These are phyloP conservation scores for Halocynthia roretzi DNA, from an alignment of 23 tunicate species.

Conservation along the genomic window DNA sequence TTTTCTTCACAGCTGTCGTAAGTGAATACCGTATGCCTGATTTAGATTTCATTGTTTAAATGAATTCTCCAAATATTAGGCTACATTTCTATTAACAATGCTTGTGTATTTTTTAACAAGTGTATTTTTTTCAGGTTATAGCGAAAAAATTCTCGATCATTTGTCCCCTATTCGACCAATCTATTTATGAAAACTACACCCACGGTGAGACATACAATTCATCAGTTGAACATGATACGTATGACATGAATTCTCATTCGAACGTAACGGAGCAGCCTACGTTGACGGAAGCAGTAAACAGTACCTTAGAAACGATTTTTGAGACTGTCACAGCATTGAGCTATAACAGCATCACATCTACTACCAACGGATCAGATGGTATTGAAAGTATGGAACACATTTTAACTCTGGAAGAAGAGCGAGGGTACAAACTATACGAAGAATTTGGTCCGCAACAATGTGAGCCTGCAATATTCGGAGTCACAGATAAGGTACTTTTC, in stretches of 20 bases:
- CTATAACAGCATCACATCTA: background rate
- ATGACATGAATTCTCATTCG: background rate
- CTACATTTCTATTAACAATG: too few species aligned
- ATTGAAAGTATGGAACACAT: conserved; percentile 3
- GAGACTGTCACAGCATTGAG: conserved; percentile 12
- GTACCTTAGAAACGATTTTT: conserved; percentile 26
- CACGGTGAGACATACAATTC: background rate
- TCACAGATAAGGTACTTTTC: conserved; percentile 47
- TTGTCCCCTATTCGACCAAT: conserved; percentile 70
- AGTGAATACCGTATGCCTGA: conserved; percentile 8
- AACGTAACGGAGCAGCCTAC: conserved; percentile 21
- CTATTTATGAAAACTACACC: conserved; percentile 33
- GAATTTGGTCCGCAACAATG: conserved; percentile 72
- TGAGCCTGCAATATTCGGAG: conserved; percentile 45
- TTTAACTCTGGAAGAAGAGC: conserved; percentile 11
- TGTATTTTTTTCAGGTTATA: conserved; percentile 56
- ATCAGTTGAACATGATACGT: too few species aligned
- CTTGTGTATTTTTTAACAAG: too few species aligned
- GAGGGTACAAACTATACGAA: conserved; percentile 40
- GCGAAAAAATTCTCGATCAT: conserved; percentile 64
- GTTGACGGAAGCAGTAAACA: conserved; percentile 16
- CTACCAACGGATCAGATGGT: background rate
- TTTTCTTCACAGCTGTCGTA: conserved; percentile 98
- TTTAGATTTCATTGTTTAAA: too few species aligned
- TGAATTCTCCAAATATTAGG: too few species aligned